phyloP scores from a whole-genome alignment of 1,140 invertebrate species.

The Charaxes varanes region DNA sequence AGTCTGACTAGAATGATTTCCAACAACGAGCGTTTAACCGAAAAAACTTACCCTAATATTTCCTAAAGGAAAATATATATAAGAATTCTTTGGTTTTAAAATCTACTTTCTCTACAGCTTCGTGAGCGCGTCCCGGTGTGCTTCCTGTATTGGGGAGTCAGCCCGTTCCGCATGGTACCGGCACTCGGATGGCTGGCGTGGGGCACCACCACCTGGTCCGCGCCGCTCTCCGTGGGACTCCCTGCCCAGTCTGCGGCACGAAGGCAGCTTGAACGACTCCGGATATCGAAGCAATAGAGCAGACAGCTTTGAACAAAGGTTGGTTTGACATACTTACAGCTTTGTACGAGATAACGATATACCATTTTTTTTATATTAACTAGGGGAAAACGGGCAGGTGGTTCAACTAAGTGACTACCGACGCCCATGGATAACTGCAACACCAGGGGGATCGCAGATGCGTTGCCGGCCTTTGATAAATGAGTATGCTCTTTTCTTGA shows the following conservation, averaged over 20 bases:
- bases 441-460: too few species aligned
- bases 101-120: constrained; percentile 55
- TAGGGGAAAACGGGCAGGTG: too few species aligned
- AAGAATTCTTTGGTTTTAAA: constrained; percentile 4
- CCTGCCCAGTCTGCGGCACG: constrained; percentile 85
- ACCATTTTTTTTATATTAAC: too few species aligned
- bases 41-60: not conserved
- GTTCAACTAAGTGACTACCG: too few species aligned
- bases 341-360: too few species aligned
- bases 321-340: constrained; percentile 19
- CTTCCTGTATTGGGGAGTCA: constrained; percentile 88
- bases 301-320: constrained; percentile 90
- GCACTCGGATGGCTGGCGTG: constrained; percentile 90
- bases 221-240: constrained; percentile 90
- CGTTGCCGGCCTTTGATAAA: too few species aligned
- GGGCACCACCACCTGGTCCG: constrained; percentile 77
- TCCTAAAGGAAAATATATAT: not conserved
- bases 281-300: constrained; percentile 89
- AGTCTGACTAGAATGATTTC: too few species aligned
- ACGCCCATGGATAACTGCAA: too few species aligned
- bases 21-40: too few species aligned
- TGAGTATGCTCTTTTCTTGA: too few species aligned
- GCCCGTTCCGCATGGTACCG: constrained; percentile 90
- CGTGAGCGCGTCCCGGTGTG: constrained; percentile 79
- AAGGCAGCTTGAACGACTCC: constrained; percentile 87